Base-by-base conservation (phyloP, 2,113 vertebrate genomes). In the Brienomyrus brachyistius region DNA sequence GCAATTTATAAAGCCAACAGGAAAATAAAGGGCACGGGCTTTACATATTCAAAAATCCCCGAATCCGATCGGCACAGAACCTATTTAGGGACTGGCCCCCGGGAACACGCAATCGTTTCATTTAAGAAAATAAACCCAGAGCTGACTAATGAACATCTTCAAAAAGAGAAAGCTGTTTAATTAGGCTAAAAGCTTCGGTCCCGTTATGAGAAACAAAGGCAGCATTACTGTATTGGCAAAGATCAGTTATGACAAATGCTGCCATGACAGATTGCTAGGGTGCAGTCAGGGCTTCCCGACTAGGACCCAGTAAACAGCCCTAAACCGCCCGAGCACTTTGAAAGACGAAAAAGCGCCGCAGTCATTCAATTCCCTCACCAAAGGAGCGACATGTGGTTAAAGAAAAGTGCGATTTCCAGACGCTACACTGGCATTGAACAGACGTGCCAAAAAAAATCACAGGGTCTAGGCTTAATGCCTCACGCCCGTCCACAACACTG, bases 181-280 rank as follows among this genome's bases (percentile, higher is more conserved):
- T 92, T 91, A 91, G 80, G 83, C 88, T 91, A 89, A 90, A 92
- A 94, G 91, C 91, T 91, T 92, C 87, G 82, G 74, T 88, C 85
- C 90, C 5, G 31, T 89, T 62, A 91, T 94, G 91, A 87, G 89
- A 92, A 94, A 93, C 91, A 89, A 94, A 94, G 92, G 88, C 89
- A 92, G 92, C 92, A 92, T 86, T 91, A 93, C 93, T 92, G 85
- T 90, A 82, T 90, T 92, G 92, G 91, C 89, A 92, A 77, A 89
- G 89, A 92, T 89, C 89, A 91, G 91, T 92, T 91, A 91, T 94
- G 90, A 94, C 93, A 92, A 94, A 95, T 94, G 77, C 93, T 92
- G 93, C 93, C 62, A 90, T 94, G 93, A 94, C 91, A 94, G 94
- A 95, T 94, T 92, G 91, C 92, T 94, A 17, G 93, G 93, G 93